Percentiles rank a stretch among this genome's conserved stretches.
Evolutionary conservation across 2,888 invertebrate genomes (phyloP).

Genomic region (Phyto melanocephala): DNA sequence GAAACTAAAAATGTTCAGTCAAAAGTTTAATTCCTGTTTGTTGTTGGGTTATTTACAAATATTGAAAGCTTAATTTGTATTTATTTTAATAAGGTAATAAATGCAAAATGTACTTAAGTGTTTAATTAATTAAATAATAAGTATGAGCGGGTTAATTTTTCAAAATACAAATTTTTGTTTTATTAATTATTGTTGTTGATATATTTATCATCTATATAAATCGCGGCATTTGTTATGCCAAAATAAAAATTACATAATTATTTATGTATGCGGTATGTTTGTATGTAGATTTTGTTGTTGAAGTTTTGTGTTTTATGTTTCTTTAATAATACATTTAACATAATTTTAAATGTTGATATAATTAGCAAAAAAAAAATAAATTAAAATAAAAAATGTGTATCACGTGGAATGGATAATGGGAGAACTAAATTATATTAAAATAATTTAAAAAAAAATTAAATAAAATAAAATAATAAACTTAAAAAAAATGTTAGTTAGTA

Average conservation of each 20-base stretch:
- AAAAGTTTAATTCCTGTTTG: not conserved
- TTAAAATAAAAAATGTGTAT: slow-evolving; percentile 28
- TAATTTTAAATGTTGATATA: not conserved
- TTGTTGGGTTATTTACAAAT: slow-evolving; percentile 60
- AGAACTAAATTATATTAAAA: slow-evolving; percentile 1
- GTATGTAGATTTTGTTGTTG: not conserved
- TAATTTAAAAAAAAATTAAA: slow-evolving; percentile 10
- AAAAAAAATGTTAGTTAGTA: slow-evolving; percentile 4
- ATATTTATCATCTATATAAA: slow-evolving; percentile 47
- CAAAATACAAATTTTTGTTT: slow-evolving; percentile 60
- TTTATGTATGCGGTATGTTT: not conserved
- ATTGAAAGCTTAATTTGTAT: slow-evolving; percentile 50
- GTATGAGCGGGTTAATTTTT: slow-evolving; percentile 46
- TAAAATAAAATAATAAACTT: slow-evolving; percentile 35
- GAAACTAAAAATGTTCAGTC: not conserved
- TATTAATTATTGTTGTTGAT: slow-evolving; percentile 44
- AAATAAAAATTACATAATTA: slow-evolving; percentile 55
- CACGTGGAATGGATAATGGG: slow-evolving; percentile 52
- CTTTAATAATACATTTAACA: slow-evolving; percentile 20
- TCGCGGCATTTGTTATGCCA: slow-evolving; percentile 30
- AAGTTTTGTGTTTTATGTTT: slow-evolving; percentile 31
- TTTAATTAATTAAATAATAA: slow-evolving; percentile 16
- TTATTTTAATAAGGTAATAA: not conserved
- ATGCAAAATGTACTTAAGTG: slow-evolving; percentile 40
- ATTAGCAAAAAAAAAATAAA: not conserved